Conservation (phyloP, 2,888 invertebrate genomes). For the Lasius platythorax region DNA sequence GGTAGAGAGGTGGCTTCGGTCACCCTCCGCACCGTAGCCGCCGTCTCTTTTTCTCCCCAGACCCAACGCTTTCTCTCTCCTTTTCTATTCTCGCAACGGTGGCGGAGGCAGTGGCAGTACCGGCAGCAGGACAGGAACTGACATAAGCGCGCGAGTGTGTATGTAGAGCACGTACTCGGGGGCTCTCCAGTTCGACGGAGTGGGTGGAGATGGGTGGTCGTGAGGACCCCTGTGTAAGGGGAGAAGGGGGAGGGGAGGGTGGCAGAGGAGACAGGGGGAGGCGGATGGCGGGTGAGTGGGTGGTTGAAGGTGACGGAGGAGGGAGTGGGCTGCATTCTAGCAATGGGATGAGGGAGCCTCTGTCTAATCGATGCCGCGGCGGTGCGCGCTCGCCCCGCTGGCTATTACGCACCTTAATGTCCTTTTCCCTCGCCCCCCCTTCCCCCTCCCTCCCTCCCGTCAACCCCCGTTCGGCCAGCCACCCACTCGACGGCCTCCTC, state of each 20-base stretch:
- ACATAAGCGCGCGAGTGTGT: slow-evolving; percentile 83
- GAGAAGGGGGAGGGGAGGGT: slow-evolving; percentile 57
- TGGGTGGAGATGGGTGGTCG: slow-evolving; percentile 75
- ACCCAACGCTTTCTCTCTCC: slow-evolving; percentile 53
- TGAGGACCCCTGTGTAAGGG: slow-evolving; percentile 73
- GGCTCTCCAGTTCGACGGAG: slow-evolving; percentile 83
- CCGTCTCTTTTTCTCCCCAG: slow-evolving; percentile 56
- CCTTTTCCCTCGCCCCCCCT: slow-evolving; percentile 80
- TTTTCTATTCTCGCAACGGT: slow-evolving; percentile 64
- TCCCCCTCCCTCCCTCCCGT: slow-evolving; percentile 49
- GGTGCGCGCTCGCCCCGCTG: slow-evolving; percentile 85
- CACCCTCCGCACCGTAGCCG: slow-evolving; percentile 65
- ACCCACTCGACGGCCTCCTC: slow-evolving; percentile 62
- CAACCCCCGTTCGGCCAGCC: slow-evolving; percentile 68
- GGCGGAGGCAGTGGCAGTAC: slow-evolving; percentile 64
- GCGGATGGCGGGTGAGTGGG: slow-evolving; percentile 62
- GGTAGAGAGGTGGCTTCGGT: slow-evolving; percentile 71
- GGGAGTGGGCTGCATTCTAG: slow-evolving; percentile 79
- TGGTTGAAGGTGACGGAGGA: slow-evolving; percentile 69
- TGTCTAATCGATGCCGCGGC: slow-evolving; percentile 86
- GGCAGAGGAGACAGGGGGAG: slow-evolving; percentile 54
- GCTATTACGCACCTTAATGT: slow-evolving; percentile 86
- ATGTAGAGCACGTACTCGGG: slow-evolving; percentile 85
- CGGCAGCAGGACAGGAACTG: slow-evolving; percentile 79
- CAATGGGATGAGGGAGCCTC: slow-evolving; percentile 82